Evolutionary conservation across 2,797 vertebrate genomes (phyloP), one percentile per base, ranked within the genome.

Genomic region (Lutjanus argentimaculatus): DNA sequence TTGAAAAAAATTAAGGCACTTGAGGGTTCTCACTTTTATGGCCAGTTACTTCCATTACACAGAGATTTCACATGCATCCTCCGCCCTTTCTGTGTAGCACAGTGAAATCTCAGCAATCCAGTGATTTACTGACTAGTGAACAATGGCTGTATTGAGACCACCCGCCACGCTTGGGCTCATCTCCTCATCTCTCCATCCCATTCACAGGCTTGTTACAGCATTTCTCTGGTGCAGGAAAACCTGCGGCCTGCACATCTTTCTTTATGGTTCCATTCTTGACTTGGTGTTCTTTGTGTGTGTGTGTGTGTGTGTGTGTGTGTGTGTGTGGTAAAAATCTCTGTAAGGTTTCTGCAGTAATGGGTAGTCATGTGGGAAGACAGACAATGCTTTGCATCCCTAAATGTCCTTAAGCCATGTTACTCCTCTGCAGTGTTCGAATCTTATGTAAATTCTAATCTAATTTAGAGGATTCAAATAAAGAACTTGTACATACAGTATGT

Each of bases 81-180:
- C 67, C 58, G 1, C 61, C 49, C 43, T 48, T 46, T 73, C 42
- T 68, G 45, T 74, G 59, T 40, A 45, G 21, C n/a, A 12, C 11
- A 42, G 61, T 75, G 43, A 83, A 89, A 79, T 83, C 77, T 78
- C 71, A 75, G 72, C 67, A 77, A 46, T 75, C 68, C 67, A 36
- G 36, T 65, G 76, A 81, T 82, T 75, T 64, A 58, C 82, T 80
- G 77, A 67, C 68, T 49, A 68, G 80, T 68, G 52, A 91, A 89
- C 76, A 84, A 76, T 80, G 72, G 51, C 58, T 76, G 64, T 49
- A 72, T 58, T 77, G 63, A 84, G 82, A 58, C 74, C 62, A 57
- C 78, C 84, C 1, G n/a, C 84, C 57, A 63, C 0, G 63, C 73
- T 74, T 45, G 9, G 67, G 58, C 53, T 74, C 70, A 73, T 67